Conservation (phyloP, 1,140 invertebrate species). For the Agrypnia vestita region DNA sequence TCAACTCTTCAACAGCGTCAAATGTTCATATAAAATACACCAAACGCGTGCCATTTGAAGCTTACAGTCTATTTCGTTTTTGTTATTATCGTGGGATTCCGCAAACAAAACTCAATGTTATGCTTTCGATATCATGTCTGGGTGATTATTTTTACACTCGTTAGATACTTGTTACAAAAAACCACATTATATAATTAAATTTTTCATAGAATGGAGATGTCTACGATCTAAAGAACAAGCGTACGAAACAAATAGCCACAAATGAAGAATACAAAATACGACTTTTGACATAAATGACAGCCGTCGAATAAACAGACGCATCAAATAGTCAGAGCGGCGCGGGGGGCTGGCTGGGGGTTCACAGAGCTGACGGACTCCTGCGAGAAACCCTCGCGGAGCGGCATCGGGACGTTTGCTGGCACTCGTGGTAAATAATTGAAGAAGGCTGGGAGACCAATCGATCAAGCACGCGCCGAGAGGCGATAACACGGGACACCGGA, state of each 20-base stretch:
- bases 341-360: too few species aligned
- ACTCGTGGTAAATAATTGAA: constrained; percentile 47
- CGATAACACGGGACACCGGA: constrained; percentile 8
- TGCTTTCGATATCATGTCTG: background rate
- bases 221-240: too few species aligned
- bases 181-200: too few species aligned
- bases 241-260: too few species aligned
- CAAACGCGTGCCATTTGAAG: background rate
- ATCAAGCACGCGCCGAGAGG: constrained; percentile 39
- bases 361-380: background rate
- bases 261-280: too few species aligned
- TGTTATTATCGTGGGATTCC: background rate
- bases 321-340: too few species aligned
- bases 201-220: too few species aligned
- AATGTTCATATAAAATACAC: background rate
- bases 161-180: constrained; percentile 35
- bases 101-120: constrained; percentile 3
- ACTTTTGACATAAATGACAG: too few species aligned
- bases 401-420: constrained; percentile 2
- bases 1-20: background rate
- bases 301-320: too few species aligned
- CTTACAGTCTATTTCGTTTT: background rate
- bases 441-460: constrained; percentile 13
- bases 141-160: background rate
- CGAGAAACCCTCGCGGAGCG: background rate